phyloP scores from a whole-genome alignment of 2,888 invertebrate species.

The Cremastinae sp. region DNA sequence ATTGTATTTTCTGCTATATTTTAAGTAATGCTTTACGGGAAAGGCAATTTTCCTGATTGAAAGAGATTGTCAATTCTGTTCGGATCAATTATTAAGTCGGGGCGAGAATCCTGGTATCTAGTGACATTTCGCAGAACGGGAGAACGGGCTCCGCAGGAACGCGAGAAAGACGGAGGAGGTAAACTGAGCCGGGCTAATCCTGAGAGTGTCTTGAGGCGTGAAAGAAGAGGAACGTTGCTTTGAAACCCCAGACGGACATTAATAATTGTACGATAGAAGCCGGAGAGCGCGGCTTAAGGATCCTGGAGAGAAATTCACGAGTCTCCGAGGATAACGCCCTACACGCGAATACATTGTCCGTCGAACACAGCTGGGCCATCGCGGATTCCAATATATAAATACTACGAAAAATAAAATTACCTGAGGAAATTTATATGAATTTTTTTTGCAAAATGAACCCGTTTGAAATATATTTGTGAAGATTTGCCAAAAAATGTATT shows the following conservation, averaged over 20 bases:
- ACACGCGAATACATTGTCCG: neutral
- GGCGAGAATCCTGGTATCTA: slow-evolving; percentile 20
- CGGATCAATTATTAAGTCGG: slow-evolving; percentile 50
- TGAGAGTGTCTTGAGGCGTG: slow-evolving; percentile 52
- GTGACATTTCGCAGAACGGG: slow-evolving; percentile 21
- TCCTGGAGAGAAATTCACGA: slow-evolving; percentile 22
- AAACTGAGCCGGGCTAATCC: slow-evolving; percentile 40
- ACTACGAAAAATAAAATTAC: no score
- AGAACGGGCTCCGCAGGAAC: neutral
- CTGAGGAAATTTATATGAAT: no score
- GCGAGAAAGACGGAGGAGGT: neutral
- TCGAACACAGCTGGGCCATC: slow-evolving; percentile 10
- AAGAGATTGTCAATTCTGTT: slow-evolving; percentile 34
- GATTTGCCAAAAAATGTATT: no score
- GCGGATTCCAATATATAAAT: no score
- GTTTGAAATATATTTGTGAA: no score
- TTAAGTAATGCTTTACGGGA: no score
- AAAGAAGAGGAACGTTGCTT: slow-evolving; percentile 31
- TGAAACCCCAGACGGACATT: slow-evolving; percentile 59
- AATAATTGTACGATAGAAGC: slow-evolving; percentile 49
- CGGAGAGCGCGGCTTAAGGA: neutral
- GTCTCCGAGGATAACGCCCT: slow-evolving; percentile 16
- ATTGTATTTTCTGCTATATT: no score
- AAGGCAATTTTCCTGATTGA: slow-evolving; percentile 47
- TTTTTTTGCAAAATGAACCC: no score